Conservation (phyloP, 2,113 vertebrate species). For the Enhydra lutris region DNA sequence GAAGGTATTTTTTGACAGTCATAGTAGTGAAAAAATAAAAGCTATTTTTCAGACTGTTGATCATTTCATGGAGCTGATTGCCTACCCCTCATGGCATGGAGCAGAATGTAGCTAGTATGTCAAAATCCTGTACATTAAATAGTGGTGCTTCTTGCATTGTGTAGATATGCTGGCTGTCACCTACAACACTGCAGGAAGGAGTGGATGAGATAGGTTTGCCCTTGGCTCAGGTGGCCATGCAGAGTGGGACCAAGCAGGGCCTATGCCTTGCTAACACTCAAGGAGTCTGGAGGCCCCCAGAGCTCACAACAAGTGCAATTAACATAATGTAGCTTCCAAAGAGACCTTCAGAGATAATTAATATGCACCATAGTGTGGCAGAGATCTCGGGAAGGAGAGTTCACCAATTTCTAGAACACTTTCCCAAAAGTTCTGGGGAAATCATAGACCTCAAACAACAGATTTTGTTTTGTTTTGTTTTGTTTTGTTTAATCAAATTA, state of each 20-base stretch:
- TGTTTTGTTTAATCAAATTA: not conserved
- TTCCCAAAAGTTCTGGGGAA: not conserved
- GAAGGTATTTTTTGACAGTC: not conserved
- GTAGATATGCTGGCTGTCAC: not conserved
- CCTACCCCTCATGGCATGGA: not conserved
- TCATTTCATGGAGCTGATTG: not conserved
- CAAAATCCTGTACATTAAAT: not conserved
- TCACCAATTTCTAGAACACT: not conserved
- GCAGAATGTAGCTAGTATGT: not conserved
- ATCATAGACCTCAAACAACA: not conserved
- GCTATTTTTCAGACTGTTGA: not conserved
- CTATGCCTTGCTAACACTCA: not conserved
- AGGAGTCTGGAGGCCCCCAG: not conserved
- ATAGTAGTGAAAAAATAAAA: not conserved
- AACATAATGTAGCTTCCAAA: not conserved
- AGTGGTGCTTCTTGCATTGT: not conserved
- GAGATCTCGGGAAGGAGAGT: not conserved
- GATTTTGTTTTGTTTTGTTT: not conserved
- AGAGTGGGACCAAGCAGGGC: accelerated
- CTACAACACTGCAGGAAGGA: not conserved
- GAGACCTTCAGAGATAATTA: not conserved
- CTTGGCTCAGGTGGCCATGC: not conserved
- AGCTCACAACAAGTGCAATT: not conserved
- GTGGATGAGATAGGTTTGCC: not conserved
- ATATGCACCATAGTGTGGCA: not conserved